Percentiles rank a stretch among this genome's conserved stretches.
Evolutionary conservation across 2,113 vertebrate species (phyloP).

Genomic region (Pituophis catenifer): DNA sequence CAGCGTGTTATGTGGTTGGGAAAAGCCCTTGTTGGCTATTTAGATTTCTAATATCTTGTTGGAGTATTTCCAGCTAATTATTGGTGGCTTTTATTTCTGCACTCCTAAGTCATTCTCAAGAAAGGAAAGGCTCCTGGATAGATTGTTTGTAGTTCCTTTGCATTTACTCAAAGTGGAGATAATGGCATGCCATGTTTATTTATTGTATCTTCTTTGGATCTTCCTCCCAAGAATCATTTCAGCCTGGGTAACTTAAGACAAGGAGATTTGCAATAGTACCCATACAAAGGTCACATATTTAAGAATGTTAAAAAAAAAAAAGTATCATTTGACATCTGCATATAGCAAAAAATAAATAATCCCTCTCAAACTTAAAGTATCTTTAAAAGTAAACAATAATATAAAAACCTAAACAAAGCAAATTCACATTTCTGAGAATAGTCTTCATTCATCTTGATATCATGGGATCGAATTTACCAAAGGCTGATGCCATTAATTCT

Average conservation of each 20-base stretch:
- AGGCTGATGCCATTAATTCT: neutral
- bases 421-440: neutral
- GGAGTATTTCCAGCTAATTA: neutral
- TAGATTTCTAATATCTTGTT: neutral
- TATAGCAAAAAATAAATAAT: neutral
- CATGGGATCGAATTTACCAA: neutral
- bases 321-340: neutral
- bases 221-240: neutral
- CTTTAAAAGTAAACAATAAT: neutral
- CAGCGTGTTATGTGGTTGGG: neutral
- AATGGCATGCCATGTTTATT: slow-evolving; percentile 3
- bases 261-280: neutral
- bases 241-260: neutral
- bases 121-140: neutral
- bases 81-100: neutral
- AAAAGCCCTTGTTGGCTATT: neutral
- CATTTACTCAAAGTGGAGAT: neutral
- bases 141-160: slow-evolving; percentile 17
- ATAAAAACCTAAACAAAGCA: too few relatives aligned
- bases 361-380: neutral
- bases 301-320: neutral
- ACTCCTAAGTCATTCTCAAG: slow-evolving; percentile 1
- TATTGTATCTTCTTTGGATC: neutral
- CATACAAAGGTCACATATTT: neutral
- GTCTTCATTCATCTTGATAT: neutral